Evolutionary conservation across 2,888 invertebrate species (phyloP), one percentile per base, ranked within the genome.

Genomic region (Hemicrepidius hirtus): DNA sequence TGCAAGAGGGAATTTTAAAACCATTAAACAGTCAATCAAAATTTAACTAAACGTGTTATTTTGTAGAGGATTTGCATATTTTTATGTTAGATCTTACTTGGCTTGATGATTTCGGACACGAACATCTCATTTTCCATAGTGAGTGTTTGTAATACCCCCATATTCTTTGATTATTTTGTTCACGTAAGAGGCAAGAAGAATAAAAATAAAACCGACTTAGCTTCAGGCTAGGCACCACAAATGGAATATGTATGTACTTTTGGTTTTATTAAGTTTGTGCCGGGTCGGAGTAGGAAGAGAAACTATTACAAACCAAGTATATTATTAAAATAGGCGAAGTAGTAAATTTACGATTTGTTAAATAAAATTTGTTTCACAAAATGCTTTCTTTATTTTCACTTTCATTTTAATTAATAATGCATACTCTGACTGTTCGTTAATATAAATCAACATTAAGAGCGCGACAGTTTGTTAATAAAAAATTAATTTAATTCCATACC

Each of bases 21-120:
- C 62, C 53, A 78, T 78, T 78, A 77, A 77, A 74, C 71, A 77
- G 77, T 78, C 78, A 78, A 78, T 78, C 78, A 78, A 77, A 76
- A 71, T 66, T 68, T 65, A 13, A 63, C 49, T 68, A 74, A 24
- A 68, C 71, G 55, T 77, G 73, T 78, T 77, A 78, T 76, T 75
- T 77, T 41, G 63, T 67, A 63, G 62, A 67, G 71, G 71, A 77
- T 78, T 77, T 76, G 75, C 77, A 78, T 78, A 77, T 73, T 78
- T 75, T 74, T 60, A 35, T 3, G 65, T 20, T 55, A 55, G 53
- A 67, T 63, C 50, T 71, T 67, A 68, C 55, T 35, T 28, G 44
- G 24, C 37, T 53, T 68, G 68, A 69, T 69, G 60, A 49, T 73
- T 66, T 73, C 44, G 57, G 68, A 49, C 74, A 74, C 74, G 74